Base-by-base conservation (phyloP, 2,797 vertebrate genomes). In the Crypturellus tataupa region DNA sequence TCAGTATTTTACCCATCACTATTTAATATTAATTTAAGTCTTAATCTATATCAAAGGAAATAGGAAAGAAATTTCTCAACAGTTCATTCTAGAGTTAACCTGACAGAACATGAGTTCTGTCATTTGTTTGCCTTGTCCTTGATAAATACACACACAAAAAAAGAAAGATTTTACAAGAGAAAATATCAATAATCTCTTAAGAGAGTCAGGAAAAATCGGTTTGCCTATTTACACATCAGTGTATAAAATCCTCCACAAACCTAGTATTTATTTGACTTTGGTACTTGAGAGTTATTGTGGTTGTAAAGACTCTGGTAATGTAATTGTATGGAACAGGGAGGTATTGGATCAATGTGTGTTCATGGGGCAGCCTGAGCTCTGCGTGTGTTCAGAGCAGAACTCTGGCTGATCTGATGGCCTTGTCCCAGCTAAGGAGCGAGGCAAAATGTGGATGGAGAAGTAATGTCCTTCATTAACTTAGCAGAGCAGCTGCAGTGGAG, bases 171-270 rank as follows among this genome's bases (percentile, higher is more conserved):
- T 95, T 87, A 87, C 69, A 81, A 87, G 64, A 94, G 64, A 89
- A 71, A 85, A 87, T 87, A 76, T 94, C 47, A 55, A 88, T 95
- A 94, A 76, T 29, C 29, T 91, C 93, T 94, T 71, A 64, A 83
- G 84, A 29, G 56, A 89, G 84, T 13, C 69, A 78, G 44, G n/a
- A 25, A 85, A 77, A 95, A 91, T 75, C 90, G 82, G 47, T 72
- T 96, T 96, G 83, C 8, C 25, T 94, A 79, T 96, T 96, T 93
- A 93, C 90, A 95, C 93, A 96, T 96, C 96, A 86, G 92, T 95
- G 90, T 78, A 49, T 78, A 78, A 95, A 95, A 90, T 77, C 85
- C 87, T 95, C 75, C 47, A 27, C 87, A 92, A 95, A 83, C 64
- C 93, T 53, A 64, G 42, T 35, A 62, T 65, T 94, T 86, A 87